Evolutionary conservation across 37 sponge, comb jelly and placozoan species (phyloP).

Genomic region (Eunapius fragilis): DNA sequence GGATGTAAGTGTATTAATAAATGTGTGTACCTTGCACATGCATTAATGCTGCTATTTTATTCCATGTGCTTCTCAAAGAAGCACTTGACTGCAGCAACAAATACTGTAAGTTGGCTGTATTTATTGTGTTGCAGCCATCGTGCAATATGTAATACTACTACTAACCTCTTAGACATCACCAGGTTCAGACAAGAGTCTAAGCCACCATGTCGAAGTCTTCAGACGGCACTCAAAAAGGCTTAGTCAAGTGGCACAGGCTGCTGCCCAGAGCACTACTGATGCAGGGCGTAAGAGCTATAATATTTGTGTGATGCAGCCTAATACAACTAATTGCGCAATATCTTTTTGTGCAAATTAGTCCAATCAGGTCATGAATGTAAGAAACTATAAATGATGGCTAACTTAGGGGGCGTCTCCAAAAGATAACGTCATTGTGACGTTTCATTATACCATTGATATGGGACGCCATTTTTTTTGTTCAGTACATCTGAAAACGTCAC

Average conservation of each 20-base stretch:
- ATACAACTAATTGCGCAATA: too few relatives aligned
- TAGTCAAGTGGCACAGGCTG: conserved; percentile 76
- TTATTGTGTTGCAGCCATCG: too few relatives aligned
- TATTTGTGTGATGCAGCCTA: not conserved
- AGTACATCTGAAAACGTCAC: too few relatives aligned
- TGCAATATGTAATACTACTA: too few relatives aligned
- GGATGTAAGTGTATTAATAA: not conserved
- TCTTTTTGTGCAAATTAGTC: too few relatives aligned
- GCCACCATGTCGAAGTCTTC: conserved; percentile 62
- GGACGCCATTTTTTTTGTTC: too few relatives aligned
- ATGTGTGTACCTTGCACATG: not conserved
- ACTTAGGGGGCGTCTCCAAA: too few relatives aligned
- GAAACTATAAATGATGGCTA: too few relatives aligned
- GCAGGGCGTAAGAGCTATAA: conserved; percentile 37
- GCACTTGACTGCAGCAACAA: not conserved
- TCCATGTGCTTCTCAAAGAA: not conserved
- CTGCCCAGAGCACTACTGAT: conserved; percentile 76
- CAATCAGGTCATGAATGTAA: too few relatives aligned
- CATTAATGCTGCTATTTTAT: not conserved
- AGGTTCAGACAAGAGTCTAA: conserved; percentile 20
- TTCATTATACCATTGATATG: too few relatives aligned
- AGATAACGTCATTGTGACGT: too few relatives aligned
- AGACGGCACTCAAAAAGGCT: conserved; percentile 64
- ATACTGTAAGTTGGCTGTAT: not conserved
- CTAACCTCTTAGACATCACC: not conserved